A percentile compares a stretch with the other conserved stretches of the same genome.
Evolutionary conservation across 2,113 vertebrate species (phyloP).

Genomic region (Bos indicus): DNA sequence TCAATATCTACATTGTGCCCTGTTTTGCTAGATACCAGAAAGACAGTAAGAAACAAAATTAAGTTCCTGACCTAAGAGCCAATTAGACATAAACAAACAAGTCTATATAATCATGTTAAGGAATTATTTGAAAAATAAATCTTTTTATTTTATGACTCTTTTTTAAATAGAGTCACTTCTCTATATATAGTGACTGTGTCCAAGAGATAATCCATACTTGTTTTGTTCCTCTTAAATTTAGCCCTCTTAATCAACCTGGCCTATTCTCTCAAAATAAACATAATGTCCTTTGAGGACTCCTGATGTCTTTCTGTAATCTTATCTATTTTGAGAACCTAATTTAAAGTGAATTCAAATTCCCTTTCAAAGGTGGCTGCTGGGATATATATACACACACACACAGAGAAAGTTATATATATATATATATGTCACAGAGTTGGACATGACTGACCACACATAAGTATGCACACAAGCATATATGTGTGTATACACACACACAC

Average conservation of each 20-base stretch:
- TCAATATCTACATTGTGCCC: not conserved
- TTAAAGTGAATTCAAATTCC: not conserved
- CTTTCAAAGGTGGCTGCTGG: not conserved
- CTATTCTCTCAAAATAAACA: not conserved
- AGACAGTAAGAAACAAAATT: not conserved
- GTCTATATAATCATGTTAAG: not conserved
- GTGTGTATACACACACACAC: not conserved
- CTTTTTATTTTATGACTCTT: not conserved
- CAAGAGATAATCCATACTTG: not conserved
- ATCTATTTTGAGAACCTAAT: not conserved
- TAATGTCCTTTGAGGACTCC: not conserved
- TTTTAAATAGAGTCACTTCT: not conserved
- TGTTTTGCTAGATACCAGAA: not conserved
- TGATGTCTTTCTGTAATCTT: not conserved
- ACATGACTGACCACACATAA: not conserved
- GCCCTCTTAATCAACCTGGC: not conserved
- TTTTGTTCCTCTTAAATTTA: not conserved
- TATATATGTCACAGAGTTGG: not conserved
- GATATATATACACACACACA: fast-evolving
- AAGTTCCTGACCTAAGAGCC: not conserved
- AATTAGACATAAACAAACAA: not conserved
- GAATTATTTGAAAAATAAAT: not conserved
- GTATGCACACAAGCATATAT: not conserved
- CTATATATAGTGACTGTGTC: not conserved
- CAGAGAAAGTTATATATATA: not conserved